These are phyloP conservation scores for Prionchulus punctatus DNA, from an alignment of 2,888 invertebrate genomes.

Conservation along the genomic window DNA sequence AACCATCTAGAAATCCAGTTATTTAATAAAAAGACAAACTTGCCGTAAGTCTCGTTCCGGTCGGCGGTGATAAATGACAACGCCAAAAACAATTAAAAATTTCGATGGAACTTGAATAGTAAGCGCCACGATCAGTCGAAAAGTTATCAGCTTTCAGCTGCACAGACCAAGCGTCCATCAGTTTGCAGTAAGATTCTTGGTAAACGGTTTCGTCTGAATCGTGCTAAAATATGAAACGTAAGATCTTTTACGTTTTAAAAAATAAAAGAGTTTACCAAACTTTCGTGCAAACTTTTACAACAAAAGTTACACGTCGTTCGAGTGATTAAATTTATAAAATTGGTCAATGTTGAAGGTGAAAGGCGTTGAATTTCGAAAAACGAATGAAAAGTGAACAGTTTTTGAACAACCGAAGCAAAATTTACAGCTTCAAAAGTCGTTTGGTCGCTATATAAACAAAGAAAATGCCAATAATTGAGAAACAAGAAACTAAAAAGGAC, in stretches of 20 bases:
- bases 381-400: not conserved
- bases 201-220: constrained; percentile 42
- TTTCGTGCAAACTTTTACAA: not conserved
- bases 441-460: not conserved
- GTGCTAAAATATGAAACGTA: constrained; percentile 47
- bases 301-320: not conserved
- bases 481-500: not conserved
- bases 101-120: too few species aligned
- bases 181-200: constrained; percentile 51
- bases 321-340: not conserved
- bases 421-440: not conserved
- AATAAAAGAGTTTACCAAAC: not conserved
- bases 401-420: not conserved
- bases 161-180: constrained; percentile 52
- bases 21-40: not conserved
- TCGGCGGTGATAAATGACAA: constrained; percentile 62
- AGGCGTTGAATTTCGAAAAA: not conserved
- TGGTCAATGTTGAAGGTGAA: not conserved
- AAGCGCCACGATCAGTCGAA: constrained; percentile 16
- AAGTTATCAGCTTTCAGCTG: constrained; percentile 32
- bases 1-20: not conserved
- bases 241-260: constrained; percentile 29
- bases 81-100: constrained; percentile 64
- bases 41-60: constrained; percentile 44
- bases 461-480: not conserved